These are phyloP conservation scores for Biston stratarius DNA, from an alignment of 2,888 invertebrate species.

Conservation along the genomic window DNA sequence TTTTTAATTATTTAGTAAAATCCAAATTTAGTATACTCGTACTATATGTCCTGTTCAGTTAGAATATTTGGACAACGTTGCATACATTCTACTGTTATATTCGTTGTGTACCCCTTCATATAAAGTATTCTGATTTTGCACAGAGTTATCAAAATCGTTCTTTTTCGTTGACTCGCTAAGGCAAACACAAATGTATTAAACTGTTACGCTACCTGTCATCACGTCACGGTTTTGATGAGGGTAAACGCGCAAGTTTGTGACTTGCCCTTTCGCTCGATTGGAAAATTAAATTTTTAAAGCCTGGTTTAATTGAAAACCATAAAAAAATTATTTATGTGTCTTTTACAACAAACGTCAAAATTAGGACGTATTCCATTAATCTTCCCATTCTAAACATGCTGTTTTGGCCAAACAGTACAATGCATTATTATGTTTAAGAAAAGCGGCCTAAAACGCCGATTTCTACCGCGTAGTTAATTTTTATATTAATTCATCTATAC, in stretches of 20 bases:
- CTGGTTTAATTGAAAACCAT: constrained; percentile 3
- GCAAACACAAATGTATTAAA: constrained; percentile 17
- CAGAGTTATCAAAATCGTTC: constrained; percentile 2
- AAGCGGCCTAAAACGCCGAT: too few relatives aligned
- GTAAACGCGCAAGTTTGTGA: constrained; percentile 9
- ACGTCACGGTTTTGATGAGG: constrained; percentile 17
- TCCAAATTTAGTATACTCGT: too few relatives aligned
- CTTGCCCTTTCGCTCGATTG: constrained; percentile 8
- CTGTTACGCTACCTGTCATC: constrained; percentile 2
- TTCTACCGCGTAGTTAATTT: too few relatives aligned
- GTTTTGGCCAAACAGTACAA: too few relatives aligned
- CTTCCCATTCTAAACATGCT: too few relatives aligned
- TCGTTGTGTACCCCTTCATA: background rate
- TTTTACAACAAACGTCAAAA: background rate
- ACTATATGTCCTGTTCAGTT: too few relatives aligned
- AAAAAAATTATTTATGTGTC: background rate
- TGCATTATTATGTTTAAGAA: too few relatives aligned
- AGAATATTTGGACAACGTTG: too few relatives aligned
- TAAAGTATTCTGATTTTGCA: background rate
- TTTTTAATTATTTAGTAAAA: too few relatives aligned
- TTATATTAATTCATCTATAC: too few relatives aligned
- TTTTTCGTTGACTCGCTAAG: constrained; percentile 1
- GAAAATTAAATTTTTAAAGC: constrained; percentile 11
- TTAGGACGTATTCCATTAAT: too few relatives aligned
- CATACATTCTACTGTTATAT: too few relatives aligned